Conservation (phyloP, 2,113 vertebrate genomes). For the Symphodus melops region DNA sequence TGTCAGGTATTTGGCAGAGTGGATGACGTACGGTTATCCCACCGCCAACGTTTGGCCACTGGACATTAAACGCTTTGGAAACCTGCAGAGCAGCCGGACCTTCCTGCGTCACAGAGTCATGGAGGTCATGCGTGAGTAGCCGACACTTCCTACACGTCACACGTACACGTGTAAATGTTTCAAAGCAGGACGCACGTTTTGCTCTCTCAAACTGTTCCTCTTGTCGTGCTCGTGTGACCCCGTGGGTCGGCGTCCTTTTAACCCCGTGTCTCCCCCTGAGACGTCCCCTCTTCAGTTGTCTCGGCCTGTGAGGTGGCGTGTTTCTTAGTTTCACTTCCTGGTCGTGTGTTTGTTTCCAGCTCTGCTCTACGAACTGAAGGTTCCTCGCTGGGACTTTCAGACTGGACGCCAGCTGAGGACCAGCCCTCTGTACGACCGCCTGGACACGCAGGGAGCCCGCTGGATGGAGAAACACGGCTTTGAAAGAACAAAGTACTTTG, state of each 20-base stretch:
- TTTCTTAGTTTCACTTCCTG: too few species aligned
- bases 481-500: conserved; percentile 96
- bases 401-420: conserved; percentile 96
- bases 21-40: conserved; percentile 95
- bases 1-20: conserved; percentile 93
- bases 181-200: not conserved
- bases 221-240: too few species aligned
- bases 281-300: too few species aligned
- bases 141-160: not conserved
- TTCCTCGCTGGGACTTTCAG: conserved; percentile 99
- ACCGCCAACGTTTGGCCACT: conserved; percentile 93
- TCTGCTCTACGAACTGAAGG: conserved; percentile 93
- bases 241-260: too few species aligned
- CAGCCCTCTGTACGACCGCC: conserved; percentile 93
- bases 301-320: too few species aligned
- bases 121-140: conserved; percentile 98
- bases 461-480: conserved; percentile 99
- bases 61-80: conserved; percentile 95
- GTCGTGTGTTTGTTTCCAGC: conserved; percentile 79
- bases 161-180: not conserved
- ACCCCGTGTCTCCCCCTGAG: too few species aligned
- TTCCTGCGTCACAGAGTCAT: conserved; percentile 97
- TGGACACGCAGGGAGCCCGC: conserved; percentile 95
- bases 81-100: conserved; percentile 96
- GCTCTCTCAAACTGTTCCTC: not conserved